Percentiles rank a stretch among this genome's conserved stretches.
Conservation (phyloP, 2,888 invertebrate genomes). For the Stegana nigrithorax region DNA sequence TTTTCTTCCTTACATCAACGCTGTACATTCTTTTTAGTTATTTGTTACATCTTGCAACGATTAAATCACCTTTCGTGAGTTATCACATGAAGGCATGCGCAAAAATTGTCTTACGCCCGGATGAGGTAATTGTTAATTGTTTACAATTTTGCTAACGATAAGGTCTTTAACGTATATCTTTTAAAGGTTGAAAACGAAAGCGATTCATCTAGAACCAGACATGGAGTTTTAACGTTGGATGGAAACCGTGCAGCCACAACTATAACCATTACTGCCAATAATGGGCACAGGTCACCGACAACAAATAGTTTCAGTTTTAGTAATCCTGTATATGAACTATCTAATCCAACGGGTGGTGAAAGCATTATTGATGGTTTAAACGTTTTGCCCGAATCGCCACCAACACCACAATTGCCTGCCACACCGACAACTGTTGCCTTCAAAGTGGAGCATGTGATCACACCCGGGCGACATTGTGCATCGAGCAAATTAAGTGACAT, state of each 20-base stretch:
- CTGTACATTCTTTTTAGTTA: slow-evolving; percentile 82
- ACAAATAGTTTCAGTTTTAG: slow-evolving; percentile 80
- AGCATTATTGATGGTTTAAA: slow-evolving; percentile 68
- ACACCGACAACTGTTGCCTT: slow-evolving; percentile 67
- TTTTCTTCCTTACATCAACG: slow-evolving; percentile 87
- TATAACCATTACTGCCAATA: slow-evolving; percentile 68
- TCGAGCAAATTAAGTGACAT: slow-evolving; percentile 65
- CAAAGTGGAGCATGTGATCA: slow-evolving; percentile 68
- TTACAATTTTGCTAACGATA: neutral
- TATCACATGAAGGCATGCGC: slow-evolving; percentile 84
- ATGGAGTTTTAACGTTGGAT: slow-evolving; percentile 82
- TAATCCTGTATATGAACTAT: slow-evolving; percentile 86
- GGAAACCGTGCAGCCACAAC: slow-evolving; percentile 65
- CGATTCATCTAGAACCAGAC: slow-evolving; percentile 72
- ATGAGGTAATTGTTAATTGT: slow-evolving; percentile 72
- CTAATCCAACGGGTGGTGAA: slow-evolving; percentile 72
- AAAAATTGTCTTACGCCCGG: slow-evolving; percentile 84
- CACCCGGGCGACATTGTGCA: slow-evolving; percentile 57
- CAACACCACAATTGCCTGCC: slow-evolving; percentile 62
- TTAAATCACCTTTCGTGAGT: slow-evolving; percentile 84
- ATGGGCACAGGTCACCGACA: slow-evolving; percentile 62
- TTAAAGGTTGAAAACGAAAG: slow-evolving; percentile 74
- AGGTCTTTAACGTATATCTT: slow-evolving; percentile 8
- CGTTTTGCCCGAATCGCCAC: slow-evolving; percentile 63
- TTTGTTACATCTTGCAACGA: slow-evolving; percentile 80